A percentile compares a stretch with the other conserved stretches of the same genome.
Conservation (phyloP, 2,113 vertebrate genomes). For the Toxotes jaculatrix region DNA sequence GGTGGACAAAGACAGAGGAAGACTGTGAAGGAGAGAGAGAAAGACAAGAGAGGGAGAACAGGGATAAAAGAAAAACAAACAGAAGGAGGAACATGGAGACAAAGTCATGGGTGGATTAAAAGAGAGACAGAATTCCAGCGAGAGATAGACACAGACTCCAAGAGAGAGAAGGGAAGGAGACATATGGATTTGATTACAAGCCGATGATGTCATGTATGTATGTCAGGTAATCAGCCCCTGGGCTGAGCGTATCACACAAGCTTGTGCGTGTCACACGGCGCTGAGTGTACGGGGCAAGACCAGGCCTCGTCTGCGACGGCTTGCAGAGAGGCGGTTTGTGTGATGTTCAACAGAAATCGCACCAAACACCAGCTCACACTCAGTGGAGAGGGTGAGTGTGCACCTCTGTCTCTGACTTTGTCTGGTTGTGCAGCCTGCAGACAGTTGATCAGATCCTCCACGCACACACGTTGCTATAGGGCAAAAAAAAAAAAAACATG, state of each 20-base stretch:
- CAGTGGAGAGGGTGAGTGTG: constrained; percentile 33
- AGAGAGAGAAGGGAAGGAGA: constrained; percentile 30
- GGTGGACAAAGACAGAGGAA: not conserved
- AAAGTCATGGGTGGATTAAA: constrained; percentile 29
- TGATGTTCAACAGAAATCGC: constrained; percentile 39
- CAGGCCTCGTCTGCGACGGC: constrained; percentile 28
- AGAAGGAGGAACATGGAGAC: constrained; percentile 29
- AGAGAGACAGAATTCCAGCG: constrained; percentile 49
- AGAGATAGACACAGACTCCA: constrained; percentile 7
- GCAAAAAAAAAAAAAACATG: not conserved
- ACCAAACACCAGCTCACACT: not conserved
- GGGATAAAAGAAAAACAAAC: constrained; percentile 24
- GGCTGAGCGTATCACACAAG: constrained; percentile 61
- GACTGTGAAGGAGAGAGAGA: not conserved
- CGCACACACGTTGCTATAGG: not conserved
- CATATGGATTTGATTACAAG: constrained; percentile 81
- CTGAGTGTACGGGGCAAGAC: constrained; percentile 51
- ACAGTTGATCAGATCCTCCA: not conserved
- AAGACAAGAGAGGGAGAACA: not conserved
- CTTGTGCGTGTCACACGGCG: constrained; percentile 60
- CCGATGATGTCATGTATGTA: constrained; percentile 79
- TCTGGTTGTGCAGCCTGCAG: constrained; percentile 29
- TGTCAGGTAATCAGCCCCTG: constrained; percentile 81
- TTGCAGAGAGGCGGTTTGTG: constrained; percentile 1
- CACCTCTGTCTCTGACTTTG: constrained; percentile 19